phyloP scores from a whole-genome alignment of 2,113 vertebrate species.

The Ibidorhyncha struthersii region DNA sequence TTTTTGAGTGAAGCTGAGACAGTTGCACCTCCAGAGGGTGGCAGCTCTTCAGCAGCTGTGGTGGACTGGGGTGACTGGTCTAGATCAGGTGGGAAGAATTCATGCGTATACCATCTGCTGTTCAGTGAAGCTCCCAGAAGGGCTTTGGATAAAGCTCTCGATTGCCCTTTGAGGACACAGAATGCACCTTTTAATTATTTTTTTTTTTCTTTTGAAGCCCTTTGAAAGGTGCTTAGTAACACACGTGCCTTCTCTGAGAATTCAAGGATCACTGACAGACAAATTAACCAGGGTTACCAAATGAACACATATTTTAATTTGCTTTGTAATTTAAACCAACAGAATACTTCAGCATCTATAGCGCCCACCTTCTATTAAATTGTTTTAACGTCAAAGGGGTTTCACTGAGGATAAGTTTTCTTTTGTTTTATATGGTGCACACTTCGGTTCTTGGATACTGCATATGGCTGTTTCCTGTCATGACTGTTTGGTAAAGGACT shows the following conservation, averaged over 20 bases:
- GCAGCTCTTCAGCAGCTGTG: neutral
- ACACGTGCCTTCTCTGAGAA: neutral
- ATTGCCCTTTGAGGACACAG: neutral
- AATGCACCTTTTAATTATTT: too few species aligned
- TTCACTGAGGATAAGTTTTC: neutral
- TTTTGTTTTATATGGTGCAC: neutral
- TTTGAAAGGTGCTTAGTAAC: neutral
- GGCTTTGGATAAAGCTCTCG: neutral
- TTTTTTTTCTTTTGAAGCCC: neutral
- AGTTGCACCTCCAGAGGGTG: neutral
- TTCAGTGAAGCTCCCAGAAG: neutral
- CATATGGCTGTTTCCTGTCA: neutral
- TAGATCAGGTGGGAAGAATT: neutral
- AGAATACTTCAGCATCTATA: neutral
- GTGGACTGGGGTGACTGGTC: neutral
- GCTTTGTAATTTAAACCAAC: neutral
- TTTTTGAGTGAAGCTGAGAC: neutral
- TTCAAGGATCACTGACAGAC: neutral
- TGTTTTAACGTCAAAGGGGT: neutral
- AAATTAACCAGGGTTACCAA: neutral
- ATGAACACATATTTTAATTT: neutral
- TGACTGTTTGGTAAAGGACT: neutral
- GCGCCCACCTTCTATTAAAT: neutral
- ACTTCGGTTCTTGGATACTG: neutral
- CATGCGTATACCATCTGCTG: neutral